Conservation (phyloP, 2,113 vertebrate species). For the Solenodon paradoxus region DNA sequence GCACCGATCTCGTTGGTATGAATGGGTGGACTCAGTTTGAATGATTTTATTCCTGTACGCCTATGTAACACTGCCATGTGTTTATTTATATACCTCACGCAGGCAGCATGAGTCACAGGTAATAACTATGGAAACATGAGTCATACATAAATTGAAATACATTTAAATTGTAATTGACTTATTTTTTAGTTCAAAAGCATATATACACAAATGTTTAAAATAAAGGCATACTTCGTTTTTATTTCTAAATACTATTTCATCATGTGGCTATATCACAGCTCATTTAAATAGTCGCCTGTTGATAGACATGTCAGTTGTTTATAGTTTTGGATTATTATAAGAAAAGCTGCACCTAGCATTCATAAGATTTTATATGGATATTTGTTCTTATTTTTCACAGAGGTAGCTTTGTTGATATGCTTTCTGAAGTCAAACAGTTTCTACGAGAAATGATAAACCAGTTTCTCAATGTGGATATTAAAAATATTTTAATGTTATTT, state of each 20-base stretch:
- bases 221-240: no score
- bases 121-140: not conserved
- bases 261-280: no score
- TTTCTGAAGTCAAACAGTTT: not conserved
- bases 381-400: no score
- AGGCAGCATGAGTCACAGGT: not conserved
- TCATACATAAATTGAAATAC: not conserved
- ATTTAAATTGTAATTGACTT: not conserved
- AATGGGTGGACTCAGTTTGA: not conserved
- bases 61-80: not conserved
- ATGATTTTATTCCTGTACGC: not conserved
- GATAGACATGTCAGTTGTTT: no score
- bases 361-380: no score
- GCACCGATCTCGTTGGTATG: not conserved
- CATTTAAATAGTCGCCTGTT: no score
- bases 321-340: no score
- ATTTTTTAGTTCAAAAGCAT: constrained; percentile 10
- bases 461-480: not conserved
- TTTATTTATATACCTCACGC: not conserved
- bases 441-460: not conserved
- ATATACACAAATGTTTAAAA: no score
- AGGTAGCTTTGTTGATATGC: not conserved
- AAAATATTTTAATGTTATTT: no score
- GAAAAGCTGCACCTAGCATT: no score
- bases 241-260: no score